These are phyloP conservation scores for Nomada ferruginata DNA, from an alignment of 2,888 invertebrate species.

Conservation along the genomic window DNA sequence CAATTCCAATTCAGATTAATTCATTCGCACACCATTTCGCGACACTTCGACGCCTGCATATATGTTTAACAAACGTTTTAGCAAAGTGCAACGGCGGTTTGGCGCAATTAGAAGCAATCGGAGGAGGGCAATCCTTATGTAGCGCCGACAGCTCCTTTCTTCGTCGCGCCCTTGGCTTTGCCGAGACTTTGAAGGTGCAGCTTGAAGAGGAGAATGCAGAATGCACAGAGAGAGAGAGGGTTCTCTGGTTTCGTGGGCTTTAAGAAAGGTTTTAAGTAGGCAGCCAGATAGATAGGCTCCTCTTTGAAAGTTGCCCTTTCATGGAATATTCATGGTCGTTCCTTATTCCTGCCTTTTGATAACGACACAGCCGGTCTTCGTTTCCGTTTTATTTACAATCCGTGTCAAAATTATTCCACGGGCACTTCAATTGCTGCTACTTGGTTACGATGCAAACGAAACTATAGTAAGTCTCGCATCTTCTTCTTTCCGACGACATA, in stretches of 20 bases:
- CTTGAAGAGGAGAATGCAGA: not conserved
- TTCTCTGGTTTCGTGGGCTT: conserved; percentile 30
- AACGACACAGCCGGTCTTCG: not conserved
- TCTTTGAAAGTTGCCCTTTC: conserved; percentile 8
- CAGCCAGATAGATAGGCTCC: not conserved
- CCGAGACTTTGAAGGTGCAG: not conserved
- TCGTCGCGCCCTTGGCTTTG: not conserved
- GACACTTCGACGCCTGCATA: no score
- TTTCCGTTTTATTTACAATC: no score
- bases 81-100: not conserved
- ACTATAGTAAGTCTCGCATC: no score
- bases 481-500: no score
- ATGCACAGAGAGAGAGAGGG: not conserved
- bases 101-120: not conserved
- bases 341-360: conserved; percentile 9
- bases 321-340: conserved; percentile 24
- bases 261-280: conserved; percentile 26
- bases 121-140: not conserved
- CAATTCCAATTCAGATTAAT: no score
- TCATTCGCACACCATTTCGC: no score
- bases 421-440: no score
- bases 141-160: not conserved
- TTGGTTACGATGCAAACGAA: no score
- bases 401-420: no score
- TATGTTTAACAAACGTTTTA: not conserved